Evolutionary conservation across 2,113 vertebrate species (phyloP).

Genomic region (Stigmatopora argus): DNA sequence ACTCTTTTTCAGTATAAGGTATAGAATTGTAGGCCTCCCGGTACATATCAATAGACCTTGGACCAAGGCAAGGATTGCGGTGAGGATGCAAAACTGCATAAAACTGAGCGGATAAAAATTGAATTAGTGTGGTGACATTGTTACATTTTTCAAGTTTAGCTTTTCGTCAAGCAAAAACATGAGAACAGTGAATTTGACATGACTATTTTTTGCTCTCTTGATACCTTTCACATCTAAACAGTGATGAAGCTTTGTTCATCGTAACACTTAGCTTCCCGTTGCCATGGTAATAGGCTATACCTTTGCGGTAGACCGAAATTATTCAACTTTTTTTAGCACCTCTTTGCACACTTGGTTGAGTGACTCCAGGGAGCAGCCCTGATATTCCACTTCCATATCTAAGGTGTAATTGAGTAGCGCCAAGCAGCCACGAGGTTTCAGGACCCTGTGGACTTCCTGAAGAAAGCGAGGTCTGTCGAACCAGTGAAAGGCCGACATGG

Average conservation of each 20-base stretch:
- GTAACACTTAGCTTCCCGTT: no score
- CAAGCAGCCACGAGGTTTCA: conserved; percentile 71
- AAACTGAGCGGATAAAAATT: conserved; percentile 43
- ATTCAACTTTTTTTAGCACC: conserved; percentile 48
- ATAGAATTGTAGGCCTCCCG: conserved; percentile 64
- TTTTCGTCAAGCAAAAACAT: no score
- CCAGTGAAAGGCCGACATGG: conserved; percentile 78
- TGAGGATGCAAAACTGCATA: conserved; percentile 49
- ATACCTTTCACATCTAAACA: no score
- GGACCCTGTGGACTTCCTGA: conserved; percentile 65
- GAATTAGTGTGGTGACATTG: neutral
- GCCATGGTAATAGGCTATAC: neutral
- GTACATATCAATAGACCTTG: conserved; percentile 48
- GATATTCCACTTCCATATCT: conserved; percentile 66
- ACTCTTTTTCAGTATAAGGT: conserved; percentile 73
- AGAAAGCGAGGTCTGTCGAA: conserved; percentile 71
- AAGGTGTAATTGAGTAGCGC: conserved; percentile 71
- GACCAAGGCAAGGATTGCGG: conserved; percentile 42
- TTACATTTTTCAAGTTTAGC: no score
- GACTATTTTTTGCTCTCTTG: no score
- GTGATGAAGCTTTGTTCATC: no score
- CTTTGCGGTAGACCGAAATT: neutral
- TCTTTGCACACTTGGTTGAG: conserved; percentile 69
- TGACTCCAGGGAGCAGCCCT: conserved; percentile 53
- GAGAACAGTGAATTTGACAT: no score